Evolutionary conservation across 1,140 invertebrate genomes (phyloP).

Genomic region (Zelostemma sp.): DNA sequence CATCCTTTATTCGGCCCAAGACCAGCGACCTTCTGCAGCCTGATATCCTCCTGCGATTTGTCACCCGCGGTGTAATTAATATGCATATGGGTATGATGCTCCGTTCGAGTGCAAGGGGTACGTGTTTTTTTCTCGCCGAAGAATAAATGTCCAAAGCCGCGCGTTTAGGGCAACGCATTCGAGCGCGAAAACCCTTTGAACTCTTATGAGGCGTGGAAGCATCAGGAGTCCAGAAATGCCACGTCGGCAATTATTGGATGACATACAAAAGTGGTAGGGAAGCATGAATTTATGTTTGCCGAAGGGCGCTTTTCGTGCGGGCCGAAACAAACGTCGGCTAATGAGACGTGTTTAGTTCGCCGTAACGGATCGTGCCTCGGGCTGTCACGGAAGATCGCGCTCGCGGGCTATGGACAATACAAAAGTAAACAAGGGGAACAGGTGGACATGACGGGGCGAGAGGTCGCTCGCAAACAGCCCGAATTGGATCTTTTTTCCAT

Average conservation of each 20-base stretch:
- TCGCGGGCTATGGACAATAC: slow-evolving; percentile 60
- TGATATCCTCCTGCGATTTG: slow-evolving; percentile 61
- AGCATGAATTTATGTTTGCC: slow-evolving; percentile 58
- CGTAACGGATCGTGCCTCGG: not conserved
- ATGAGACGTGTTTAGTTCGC: no score
- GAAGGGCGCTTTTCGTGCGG: slow-evolving; percentile 1
- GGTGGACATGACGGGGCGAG: slow-evolving; percentile 52
- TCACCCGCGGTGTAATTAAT: slow-evolving; percentile 70
- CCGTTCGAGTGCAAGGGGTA: no score
- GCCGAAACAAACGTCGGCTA: slow-evolving; percentile 2
- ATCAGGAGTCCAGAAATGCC: slow-evolving; percentile 58
- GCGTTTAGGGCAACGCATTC: slow-evolving; percentile 6
- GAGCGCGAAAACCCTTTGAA: slow-evolving; percentile 55
- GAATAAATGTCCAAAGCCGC: not conserved
- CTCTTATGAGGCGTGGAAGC: slow-evolving; percentile 51
- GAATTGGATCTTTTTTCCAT: slow-evolving; percentile 58
- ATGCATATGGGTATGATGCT: slow-evolving; percentile 62
- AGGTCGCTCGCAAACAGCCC: slow-evolving; percentile 42
- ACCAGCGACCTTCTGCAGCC: slow-evolving; percentile 52
- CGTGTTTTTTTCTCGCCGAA: not conserved
- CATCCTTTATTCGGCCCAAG: slow-evolving; percentile 44
- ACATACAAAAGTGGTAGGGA: slow-evolving; percentile 69
- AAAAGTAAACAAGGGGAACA: slow-evolving; percentile 68
- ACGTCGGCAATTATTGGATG: slow-evolving; percentile 63
- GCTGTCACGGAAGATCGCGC: slow-evolving; percentile 5